phyloP scores from a whole-genome alignment of 1,140 invertebrate genomes.

The Stegodyphus mimosarum region DNA sequence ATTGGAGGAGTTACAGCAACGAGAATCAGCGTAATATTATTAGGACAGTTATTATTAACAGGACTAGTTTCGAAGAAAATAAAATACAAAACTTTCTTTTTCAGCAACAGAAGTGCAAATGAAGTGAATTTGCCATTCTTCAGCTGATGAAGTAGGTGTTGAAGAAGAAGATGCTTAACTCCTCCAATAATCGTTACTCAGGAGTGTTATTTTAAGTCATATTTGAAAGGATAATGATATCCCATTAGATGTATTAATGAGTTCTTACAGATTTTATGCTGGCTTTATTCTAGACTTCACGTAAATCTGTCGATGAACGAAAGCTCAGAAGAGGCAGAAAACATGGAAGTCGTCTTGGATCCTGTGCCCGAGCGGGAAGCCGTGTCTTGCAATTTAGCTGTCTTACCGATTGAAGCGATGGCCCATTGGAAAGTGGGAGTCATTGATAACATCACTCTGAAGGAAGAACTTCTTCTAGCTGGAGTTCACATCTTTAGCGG shows the following conservation, averaged over 20 bases:
- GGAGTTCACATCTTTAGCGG: conserved; percentile 46
- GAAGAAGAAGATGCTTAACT: too few species aligned
- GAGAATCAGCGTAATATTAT: too few species aligned
- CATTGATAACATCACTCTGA: conserved; percentile 34
- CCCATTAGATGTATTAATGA: neutral
- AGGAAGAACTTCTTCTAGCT: conserved; percentile 28
- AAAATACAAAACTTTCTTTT: too few species aligned
- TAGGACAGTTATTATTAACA: too few species aligned
- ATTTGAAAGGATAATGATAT: neutral
- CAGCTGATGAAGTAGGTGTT: too few species aligned
- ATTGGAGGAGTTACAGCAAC: too few species aligned
- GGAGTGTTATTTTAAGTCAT: too few species aligned
- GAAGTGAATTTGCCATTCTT: too few species aligned
- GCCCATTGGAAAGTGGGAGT: conserved; percentile 20
- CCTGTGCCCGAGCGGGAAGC: conserved; percentile 37
- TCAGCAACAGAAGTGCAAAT: too few species aligned
- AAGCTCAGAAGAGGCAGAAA: conserved; percentile 5
- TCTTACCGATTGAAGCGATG: conserved; percentile 31
- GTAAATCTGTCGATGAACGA: conserved; percentile 20
- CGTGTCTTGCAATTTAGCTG: conserved; percentile 30
- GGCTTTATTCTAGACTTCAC: neutral
- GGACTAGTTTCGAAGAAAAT: too few species aligned
- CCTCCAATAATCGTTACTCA: too few species aligned
- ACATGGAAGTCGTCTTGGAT: conserved; percentile 19
- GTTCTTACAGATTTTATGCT: neutral